Conservation (phyloP, 2,797 vertebrate genomes). For the Echiichthys vipera region DNA sequence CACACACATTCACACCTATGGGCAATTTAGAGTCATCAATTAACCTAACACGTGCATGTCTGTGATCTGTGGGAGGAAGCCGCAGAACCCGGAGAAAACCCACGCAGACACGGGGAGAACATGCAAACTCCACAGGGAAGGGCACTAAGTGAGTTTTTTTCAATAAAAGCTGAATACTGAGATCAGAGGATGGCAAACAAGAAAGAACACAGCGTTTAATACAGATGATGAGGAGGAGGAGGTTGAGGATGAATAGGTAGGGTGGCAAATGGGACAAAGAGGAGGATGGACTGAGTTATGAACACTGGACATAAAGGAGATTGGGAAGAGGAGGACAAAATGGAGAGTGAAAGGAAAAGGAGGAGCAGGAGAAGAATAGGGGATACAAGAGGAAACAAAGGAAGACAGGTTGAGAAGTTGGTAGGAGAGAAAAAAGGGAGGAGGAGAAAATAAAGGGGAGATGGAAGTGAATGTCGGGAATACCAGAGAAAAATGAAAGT, state of each 20-base stretch:
- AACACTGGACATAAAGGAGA: neutral
- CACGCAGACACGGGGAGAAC: too few species aligned
- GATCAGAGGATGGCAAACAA: slow-evolving; percentile 47
- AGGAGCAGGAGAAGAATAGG: neutral
- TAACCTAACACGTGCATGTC: too few species aligned
- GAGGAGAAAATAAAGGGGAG: neutral
- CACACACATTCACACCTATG: too few species aligned
- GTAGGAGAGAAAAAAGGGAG: neutral
- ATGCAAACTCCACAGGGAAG: too few species aligned
- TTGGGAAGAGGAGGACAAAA: neutral
- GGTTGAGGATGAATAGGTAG: slow-evolving; percentile 38
- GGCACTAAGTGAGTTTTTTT: too few species aligned
- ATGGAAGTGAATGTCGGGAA: slow-evolving; percentile 8
- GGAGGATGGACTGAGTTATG: neutral
- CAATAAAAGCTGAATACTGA: slow-evolving; percentile 69
- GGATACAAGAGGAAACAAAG: neutral
- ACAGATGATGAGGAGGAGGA: slow-evolving; percentile 12
- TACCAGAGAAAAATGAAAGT: slow-evolving; percentile 13
- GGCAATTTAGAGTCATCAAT: too few species aligned
- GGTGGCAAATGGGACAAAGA: slow-evolving; percentile 6
- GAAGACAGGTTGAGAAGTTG: neutral
- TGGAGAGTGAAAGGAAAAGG: neutral
- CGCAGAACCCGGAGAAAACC: too few species aligned
- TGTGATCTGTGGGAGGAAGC: too few species aligned
- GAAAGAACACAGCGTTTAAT: slow-evolving; percentile 64